Base-by-base conservation (phyloP, 2,113 vertebrate genomes). In the Madoqua kirkii region DNA sequence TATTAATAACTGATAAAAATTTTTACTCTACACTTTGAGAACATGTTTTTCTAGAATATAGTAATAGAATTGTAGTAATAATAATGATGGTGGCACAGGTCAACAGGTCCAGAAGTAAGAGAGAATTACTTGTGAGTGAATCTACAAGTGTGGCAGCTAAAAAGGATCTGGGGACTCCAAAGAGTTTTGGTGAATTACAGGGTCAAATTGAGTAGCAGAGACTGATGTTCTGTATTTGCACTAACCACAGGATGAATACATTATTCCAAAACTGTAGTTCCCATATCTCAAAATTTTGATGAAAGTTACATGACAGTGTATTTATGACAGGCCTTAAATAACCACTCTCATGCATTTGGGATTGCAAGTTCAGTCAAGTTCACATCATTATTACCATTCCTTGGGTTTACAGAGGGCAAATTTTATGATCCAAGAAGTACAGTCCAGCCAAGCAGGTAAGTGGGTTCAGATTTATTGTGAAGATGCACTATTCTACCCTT, bases 361-460 rank as follows among this genome's bases (percentile, higher is more conserved):
- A 25, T 59, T 92, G 54, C 50, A 97, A 91, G 76, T 93, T 92
- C 89, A 95, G 82, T 89, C 78, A 94, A 81, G 64, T 97, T 97
- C 81, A 15, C 52, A 74, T 92, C 62, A 95, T 96, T 96, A 97
- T 97, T 95, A 95, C 83, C 50, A 95, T 85, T 96, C 59, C 15
- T 85, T 93, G 90, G 64, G 85, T 85, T 95, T 60, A 90, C 36
- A 95, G 84, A 97, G 97, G 97, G 91, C 95, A 98, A 94, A 97
- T 97, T 98, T 97, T 98, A 96, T 97, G 97, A 97, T 82, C 91
- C 93, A 98, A 97, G 91, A 93, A 97, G 94, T 97, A 89, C n/a
- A 95, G 78, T 95, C 91, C 85, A 96, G 82, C 43, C 94, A 94
- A 93, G 94, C 91, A 97, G 29, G 83, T 87, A 97, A 98, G 88